Evolutionary conservation across 2,797 vertebrate genomes (phyloP).

Genomic region (Somateria mollissima): DNA sequence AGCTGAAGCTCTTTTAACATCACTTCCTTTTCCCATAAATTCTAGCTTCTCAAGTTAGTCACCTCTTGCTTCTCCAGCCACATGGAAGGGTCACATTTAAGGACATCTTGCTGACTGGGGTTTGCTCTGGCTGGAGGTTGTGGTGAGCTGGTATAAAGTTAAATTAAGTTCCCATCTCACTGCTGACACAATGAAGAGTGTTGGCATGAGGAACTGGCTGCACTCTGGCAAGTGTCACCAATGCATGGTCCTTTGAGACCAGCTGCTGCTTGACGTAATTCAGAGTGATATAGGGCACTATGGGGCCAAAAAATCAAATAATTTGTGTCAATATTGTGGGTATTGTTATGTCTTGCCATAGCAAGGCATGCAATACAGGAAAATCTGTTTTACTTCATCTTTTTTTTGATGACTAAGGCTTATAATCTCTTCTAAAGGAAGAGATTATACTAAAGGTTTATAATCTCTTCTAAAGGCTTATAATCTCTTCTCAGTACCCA

Average conservation of each 20-base stretch:
- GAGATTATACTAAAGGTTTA: too few relatives aligned
- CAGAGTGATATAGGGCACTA: background rate
- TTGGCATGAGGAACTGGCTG: background rate
- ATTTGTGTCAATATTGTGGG: background rate
- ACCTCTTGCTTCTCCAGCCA: background rate
- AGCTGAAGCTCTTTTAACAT: background rate
- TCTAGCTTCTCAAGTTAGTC: background rate
- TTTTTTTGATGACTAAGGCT: constrained; percentile 1
- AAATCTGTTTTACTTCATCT: background rate
- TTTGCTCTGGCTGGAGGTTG: background rate
- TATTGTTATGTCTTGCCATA: background rate
- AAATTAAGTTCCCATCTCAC: background rate
- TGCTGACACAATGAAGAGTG: background rate
- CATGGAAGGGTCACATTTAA: background rate
- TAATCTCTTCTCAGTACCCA: background rate
- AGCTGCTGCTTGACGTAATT: background rate
- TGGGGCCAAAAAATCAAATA: background rate
- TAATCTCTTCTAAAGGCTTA: too few relatives aligned
- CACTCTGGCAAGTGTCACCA: background rate
- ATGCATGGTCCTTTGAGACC: background rate
- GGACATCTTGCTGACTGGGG: background rate
- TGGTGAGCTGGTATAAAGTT: background rate
- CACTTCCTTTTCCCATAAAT: background rate
- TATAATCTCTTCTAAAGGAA: too few relatives aligned
- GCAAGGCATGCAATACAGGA: background rate